Evolutionary conservation across 2,888 invertebrate genomes (phyloP).

Genomic region (Pteria penguin): DNA sequence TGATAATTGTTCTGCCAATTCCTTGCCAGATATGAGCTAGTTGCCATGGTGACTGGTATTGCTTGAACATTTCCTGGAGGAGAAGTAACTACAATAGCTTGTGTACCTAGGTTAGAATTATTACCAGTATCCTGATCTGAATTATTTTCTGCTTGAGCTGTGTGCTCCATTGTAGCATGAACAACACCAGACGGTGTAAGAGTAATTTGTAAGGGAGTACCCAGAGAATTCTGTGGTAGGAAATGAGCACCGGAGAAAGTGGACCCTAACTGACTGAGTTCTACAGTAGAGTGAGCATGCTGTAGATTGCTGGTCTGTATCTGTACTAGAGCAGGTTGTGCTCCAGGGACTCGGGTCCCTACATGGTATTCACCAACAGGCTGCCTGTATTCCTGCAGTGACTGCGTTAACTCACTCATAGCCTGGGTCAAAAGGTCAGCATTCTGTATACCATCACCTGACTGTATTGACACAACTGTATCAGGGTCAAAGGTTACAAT

Average conservation of each 20-base stretch:
- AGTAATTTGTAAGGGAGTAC: slow-evolving; percentile 49
- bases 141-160: not conserved
- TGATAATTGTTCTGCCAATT: slow-evolving; percentile 16
- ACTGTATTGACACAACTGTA: slow-evolving; percentile 17
- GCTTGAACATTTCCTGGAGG: slow-evolving; percentile 14
- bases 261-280: slow-evolving; percentile 68
- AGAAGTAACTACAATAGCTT: slow-evolving; percentile 23
- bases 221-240: slow-evolving; percentile 11
- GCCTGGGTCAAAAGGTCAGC: slow-evolving; percentile 81
- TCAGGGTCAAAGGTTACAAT: slow-evolving; percentile 36
- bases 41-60: slow-evolving; percentile 22
- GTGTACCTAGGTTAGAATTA: not conserved
- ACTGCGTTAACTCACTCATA: slow-evolving; percentile 80
- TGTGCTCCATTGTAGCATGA: slow-evolving; percentile 42
- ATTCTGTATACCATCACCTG: slow-evolving; percentile 54
- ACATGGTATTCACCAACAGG: slow-evolving; percentile 52
- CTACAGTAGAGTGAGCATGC: slow-evolving; percentile 66
- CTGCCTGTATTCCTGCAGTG: slow-evolving; percentile 65
- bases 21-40: slow-evolving; percentile 4
- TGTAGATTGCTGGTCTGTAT: slow-evolving; percentile 54
- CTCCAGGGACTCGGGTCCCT: slow-evolving; percentile 44
- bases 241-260: slow-evolving; percentile 64
- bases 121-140: not conserved
- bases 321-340: slow-evolving; percentile 59
- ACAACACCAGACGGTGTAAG: slow-evolving; percentile 40